Evolutionary conservation across 2,888 invertebrate genomes (phyloP).

Genomic region (Leucozona laternaria): DNA sequence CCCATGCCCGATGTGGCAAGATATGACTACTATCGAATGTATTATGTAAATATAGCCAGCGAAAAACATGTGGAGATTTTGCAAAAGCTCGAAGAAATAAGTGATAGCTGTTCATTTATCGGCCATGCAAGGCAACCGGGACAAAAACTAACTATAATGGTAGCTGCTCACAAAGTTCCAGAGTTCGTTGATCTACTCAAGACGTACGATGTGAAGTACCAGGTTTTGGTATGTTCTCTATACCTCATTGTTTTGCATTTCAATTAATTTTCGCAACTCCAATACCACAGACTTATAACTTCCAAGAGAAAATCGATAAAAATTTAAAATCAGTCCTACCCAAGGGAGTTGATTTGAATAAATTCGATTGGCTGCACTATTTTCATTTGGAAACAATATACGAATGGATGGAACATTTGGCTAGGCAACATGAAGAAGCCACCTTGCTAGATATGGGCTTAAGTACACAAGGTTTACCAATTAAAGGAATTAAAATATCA

Average conservation of each 20-base stretch:
- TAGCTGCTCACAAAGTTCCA: conserved; percentile 82
- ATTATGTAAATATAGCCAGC: conserved; percentile 81
- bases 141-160: conserved; percentile 82
- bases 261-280: not conserved
- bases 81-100: conserved; percentile 81
- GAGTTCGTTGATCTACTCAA: conserved; percentile 81
- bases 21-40: conserved; percentile 83
- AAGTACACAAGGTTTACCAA: conserved; percentile 85
- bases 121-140: conserved; percentile 82
- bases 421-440: conserved; percentile 80
- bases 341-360: conserved; percentile 77
- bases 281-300: conserved; percentile 76
- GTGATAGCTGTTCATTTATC: conserved; percentile 82
- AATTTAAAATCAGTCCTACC: conserved; percentile 81
- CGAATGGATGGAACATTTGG: conserved; percentile 81
- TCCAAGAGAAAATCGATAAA: conserved; percentile 82
- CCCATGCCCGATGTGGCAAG: conserved; percentile 78
- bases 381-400: conserved; percentile 83
- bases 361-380: conserved; percentile 82
- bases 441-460: conserved; percentile 84
- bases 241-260: not conserved
- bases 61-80: conserved; percentile 81
- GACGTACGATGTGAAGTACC: conserved; percentile 79
- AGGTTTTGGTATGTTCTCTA: conserved; percentile 79
- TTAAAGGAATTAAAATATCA: conserved; percentile 84